phyloP scores from a whole-genome alignment of 2,113 vertebrate species.

The Furnarius figulus region DNA sequence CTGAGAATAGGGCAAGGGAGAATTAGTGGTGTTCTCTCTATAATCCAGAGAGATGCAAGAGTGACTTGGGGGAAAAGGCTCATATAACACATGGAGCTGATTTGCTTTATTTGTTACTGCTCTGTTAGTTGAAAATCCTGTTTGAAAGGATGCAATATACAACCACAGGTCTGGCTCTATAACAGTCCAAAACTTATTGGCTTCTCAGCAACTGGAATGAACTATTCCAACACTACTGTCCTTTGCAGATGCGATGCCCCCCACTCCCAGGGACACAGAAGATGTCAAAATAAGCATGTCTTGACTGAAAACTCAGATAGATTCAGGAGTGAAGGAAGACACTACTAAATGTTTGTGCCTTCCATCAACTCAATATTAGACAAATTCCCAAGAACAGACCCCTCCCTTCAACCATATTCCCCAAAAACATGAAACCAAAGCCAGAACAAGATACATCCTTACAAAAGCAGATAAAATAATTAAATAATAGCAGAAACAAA shows the following conservation, averaged over 20 bases:
- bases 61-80: not conserved
- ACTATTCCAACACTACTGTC: not conserved
- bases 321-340: not conserved
- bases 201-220: not conserved
- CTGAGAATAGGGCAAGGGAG: not conserved
- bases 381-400: not conserved
- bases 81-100: not conserved
- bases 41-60: not conserved
- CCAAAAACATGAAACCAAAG: accelerated
- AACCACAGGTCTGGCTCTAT: not conserved
- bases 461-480: not conserved
- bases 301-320: not conserved
- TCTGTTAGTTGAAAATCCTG: not conserved
- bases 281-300: accelerated
- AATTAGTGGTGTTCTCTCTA: not conserved
- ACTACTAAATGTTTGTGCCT: not conserved
- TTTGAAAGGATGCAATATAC: not conserved
- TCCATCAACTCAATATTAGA: accelerated
- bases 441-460: not conserved
- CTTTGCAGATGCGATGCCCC: not conserved
- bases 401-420: accelerated
- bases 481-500: not conserved
- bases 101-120: not conserved
- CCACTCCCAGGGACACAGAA: not conserved
- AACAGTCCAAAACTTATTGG: not conserved